Percentiles rank a stretch among this genome's conserved stretches.
phyloP scores from a whole-genome alignment of 2,888 invertebrate species.

The Drosophila neotestacea region DNA sequence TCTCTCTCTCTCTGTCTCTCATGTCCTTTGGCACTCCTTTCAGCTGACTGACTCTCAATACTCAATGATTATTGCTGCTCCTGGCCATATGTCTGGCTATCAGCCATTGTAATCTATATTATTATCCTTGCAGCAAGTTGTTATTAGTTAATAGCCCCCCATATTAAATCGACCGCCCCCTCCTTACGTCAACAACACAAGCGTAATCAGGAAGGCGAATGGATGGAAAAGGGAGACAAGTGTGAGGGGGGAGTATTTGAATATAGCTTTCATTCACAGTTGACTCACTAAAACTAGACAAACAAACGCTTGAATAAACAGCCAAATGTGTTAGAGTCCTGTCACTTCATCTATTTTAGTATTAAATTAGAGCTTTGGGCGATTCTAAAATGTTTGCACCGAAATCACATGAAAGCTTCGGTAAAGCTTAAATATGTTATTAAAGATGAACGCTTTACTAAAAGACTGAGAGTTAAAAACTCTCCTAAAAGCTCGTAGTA shows the following conservation, averaged over 20 bases:
- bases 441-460: no score
- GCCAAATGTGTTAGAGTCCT: neutral
- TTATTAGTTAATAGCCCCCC: constrained; percentile 35
- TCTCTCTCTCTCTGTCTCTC: neutral
- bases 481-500: no score
- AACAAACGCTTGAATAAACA: constrained; percentile 11
- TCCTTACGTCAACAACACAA: constrained; percentile 13
- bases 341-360: neutral
- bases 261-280: constrained; percentile 1
- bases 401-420: neutral
- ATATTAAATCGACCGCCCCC: neutral
- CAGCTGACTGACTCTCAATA: constrained; percentile 8
- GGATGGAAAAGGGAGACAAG: neutral
- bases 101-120: constrained; percentile 36
- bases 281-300: constrained; percentile 3
- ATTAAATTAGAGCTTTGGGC: neutral
- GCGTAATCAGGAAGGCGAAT: constrained; percentile 4
- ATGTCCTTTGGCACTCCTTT: neutral
- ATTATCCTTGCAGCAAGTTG: constrained; percentile 28
- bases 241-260: constrained; percentile 11
- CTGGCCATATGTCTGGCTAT: constrained; percentile 14
- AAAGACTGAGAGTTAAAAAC: no score
- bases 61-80: constrained; percentile 23
- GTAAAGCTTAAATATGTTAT: neutral
- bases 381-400: no score